phyloP scores from a whole-genome alignment of 1,140 invertebrate species.

The Diorhabda carinulata region DNA sequence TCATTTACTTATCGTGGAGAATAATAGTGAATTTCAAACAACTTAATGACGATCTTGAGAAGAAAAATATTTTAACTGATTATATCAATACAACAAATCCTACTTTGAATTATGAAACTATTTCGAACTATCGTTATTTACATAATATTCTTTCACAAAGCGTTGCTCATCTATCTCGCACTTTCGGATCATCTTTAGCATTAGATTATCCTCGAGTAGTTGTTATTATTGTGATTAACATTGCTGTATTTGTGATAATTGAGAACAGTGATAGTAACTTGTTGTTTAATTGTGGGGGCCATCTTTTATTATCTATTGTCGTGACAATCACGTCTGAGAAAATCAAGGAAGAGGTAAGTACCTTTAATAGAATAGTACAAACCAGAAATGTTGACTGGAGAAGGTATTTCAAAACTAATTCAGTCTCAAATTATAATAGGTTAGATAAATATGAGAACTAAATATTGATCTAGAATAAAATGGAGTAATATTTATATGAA shows the following conservation, averaged over 20 bases:
- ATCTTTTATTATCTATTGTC: not conserved
- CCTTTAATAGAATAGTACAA: too few species aligned
- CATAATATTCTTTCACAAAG: conserved; percentile 27
- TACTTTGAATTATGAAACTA: conserved; percentile 12
- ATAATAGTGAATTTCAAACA: conserved; percentile 25
- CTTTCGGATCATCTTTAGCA: conserved; percentile 28
- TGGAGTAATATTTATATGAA: too few species aligned
- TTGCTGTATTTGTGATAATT: conserved; percentile 17
- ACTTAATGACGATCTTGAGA: conserved; percentile 24
- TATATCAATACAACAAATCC: conserved; percentile 12
- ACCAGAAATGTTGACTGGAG: too few species aligned
- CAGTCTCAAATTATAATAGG: too few species aligned
- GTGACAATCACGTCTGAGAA: not conserved
- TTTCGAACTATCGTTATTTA: conserved; percentile 25
- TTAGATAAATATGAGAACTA: too few species aligned
- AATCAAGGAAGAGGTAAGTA: conserved; percentile 18
- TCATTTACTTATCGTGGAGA: conserved; percentile 26
- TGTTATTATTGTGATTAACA: conserved; percentile 23
- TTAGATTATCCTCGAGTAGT: conserved; percentile 23
- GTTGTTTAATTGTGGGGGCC: conserved; percentile 10
- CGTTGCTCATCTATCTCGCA: conserved; percentile 21
- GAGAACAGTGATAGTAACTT: conserved; percentile 8
- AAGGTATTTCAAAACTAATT: too few species aligned
- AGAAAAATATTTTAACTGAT: conserved; percentile 5
- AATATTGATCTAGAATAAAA: too few species aligned